phyloP scores from a whole-genome alignment of 2,797 vertebrate species.

The Spheniscus humboldti region DNA sequence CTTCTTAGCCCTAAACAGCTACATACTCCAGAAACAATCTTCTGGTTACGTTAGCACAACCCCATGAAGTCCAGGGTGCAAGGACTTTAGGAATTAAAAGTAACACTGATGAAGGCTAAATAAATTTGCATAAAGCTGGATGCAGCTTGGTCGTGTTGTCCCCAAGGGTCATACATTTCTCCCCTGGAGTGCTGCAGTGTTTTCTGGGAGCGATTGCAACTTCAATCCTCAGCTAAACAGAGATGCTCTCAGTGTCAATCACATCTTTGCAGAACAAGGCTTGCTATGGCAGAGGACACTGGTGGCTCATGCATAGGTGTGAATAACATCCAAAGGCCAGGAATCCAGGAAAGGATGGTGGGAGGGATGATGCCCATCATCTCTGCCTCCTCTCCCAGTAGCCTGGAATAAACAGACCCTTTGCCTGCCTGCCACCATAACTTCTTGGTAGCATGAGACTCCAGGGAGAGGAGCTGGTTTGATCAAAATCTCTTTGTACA shows the following conservation, averaged over 20 bases:
- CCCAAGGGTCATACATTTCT: background rate
- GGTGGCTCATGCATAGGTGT: background rate
- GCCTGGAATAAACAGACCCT: background rate
- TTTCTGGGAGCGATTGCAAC: background rate
- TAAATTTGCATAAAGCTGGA: background rate
- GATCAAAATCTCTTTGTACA: background rate
- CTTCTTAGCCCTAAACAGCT: background rate
- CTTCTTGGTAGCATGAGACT: background rate
- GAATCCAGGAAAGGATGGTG: background rate
- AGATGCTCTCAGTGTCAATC: background rate
- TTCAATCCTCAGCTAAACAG: background rate
- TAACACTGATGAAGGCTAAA: background rate
- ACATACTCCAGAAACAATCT: background rate
- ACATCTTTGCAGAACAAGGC: background rate
- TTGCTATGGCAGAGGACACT: background rate
- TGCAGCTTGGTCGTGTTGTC: background rate
- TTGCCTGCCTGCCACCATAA: background rate
- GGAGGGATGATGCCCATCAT: background rate
- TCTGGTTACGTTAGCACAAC: background rate
- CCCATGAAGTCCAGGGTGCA: background rate
- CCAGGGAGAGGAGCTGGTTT: background rate
- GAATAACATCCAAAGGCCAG: background rate
- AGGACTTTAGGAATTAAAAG: background rate
- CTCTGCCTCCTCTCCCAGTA: background rate
- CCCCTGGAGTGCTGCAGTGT: background rate